These are phyloP conservation scores for Parnassius glacialis DNA, from an alignment of 2,888 invertebrate species.

Conservation along the genomic window DNA sequence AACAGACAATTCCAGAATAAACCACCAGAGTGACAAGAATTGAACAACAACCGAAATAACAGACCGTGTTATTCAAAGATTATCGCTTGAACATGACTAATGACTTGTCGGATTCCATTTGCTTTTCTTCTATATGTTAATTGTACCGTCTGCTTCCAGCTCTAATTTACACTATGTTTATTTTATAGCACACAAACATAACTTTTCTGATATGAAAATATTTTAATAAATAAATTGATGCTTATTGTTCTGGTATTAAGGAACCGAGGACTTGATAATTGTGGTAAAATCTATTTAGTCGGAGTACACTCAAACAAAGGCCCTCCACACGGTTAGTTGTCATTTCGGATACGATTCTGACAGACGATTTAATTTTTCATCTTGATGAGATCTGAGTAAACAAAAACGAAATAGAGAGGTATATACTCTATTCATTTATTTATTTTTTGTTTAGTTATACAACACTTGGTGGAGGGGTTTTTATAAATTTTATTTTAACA, in stretches of 20 bases:
- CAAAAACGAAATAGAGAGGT: constrained; percentile 50
- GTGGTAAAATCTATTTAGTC: constrained; percentile 29
- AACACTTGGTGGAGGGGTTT: background rate
- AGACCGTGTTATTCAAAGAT: constrained; percentile 72
- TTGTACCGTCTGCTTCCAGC: constrained; percentile 64
- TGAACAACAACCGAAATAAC: constrained; percentile 44
- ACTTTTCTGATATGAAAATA: constrained; percentile 21
- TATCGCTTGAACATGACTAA: constrained; percentile 75
- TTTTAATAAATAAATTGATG: constrained; percentile 16
- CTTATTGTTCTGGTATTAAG: constrained; percentile 25
- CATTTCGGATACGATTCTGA: constrained; percentile 58
- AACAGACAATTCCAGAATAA: constrained; percentile 8
- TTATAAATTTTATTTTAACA: background rate
- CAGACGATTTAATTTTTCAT: constrained; percentile 74
- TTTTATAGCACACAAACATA: constrained; percentile 53
- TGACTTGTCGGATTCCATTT: constrained; percentile 57
- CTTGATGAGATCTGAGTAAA: constrained; percentile 61
- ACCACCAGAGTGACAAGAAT: constrained; percentile 16
- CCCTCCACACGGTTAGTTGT: constrained; percentile 62
- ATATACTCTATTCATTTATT: constrained; percentile 50
- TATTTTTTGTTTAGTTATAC: constrained; percentile 41
- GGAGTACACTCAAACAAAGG: constrained; percentile 36
- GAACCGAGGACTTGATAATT: background rate
- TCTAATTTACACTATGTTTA: constrained; percentile 75
- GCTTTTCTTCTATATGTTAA: constrained; percentile 65